Percentiles rank a stretch among this genome's conserved stretches.
These are phyloP conservation scores for Margaritifera margaritifera DNA, from an alignment of 2,888 invertebrate genomes.

Conservation along the genomic window DNA sequence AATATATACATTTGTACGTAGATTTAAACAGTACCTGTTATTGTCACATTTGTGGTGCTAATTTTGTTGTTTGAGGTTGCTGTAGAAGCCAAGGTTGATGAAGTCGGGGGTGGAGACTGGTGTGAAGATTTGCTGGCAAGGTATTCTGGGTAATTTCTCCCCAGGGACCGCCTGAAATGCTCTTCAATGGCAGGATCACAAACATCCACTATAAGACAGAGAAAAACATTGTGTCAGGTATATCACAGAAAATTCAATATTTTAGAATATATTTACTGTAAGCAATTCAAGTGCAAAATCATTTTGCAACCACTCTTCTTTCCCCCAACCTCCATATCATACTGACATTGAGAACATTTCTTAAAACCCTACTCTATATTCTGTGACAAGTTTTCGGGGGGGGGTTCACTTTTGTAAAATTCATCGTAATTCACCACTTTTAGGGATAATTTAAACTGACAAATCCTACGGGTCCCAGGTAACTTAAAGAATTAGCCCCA, in stretches of 20 bases:
- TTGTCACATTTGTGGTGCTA: conserved; percentile 41
- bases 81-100: conserved; percentile 3
- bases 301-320: too few relatives aligned
- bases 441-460: too few relatives aligned
- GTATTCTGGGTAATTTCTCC: conserved; percentile 74
- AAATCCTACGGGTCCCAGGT: too few relatives aligned
- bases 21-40: conserved; percentile 43
- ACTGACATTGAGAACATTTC: too few relatives aligned
- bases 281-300: too few relatives aligned
- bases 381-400: too few relatives aligned
- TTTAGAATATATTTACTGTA: too few relatives aligned
- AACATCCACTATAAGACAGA: conserved; percentile 70
- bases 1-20: background rate
- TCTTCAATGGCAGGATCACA: conserved; percentile 95
- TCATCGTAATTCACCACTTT: too few relatives aligned
- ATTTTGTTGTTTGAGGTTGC: background rate
- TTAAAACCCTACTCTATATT: too few relatives aligned
- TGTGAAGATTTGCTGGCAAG: conserved; percentile 27
- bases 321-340: too few relatives aligned
- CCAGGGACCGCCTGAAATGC: conserved; percentile 93
- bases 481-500: too few relatives aligned
- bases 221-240: background rate
- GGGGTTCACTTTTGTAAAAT: too few relatives aligned
- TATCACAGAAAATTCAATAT: background rate
- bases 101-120: conserved; percentile 9